phyloP scores from a whole-genome alignment of 2,797 vertebrate species.

The Melanotaenia boesemani region DNA sequence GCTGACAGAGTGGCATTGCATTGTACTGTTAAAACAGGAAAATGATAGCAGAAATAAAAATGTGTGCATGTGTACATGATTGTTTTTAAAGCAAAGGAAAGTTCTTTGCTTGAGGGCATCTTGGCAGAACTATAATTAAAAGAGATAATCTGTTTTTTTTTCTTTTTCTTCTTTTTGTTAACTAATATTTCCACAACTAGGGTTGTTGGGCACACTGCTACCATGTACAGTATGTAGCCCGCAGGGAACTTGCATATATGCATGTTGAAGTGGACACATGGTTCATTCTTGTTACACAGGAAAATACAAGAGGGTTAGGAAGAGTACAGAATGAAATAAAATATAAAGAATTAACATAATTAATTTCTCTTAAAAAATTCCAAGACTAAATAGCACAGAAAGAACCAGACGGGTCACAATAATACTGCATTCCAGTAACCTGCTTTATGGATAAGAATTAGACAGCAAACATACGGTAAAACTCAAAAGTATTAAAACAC shows the following conservation, averaged over 20 bases:
- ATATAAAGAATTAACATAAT: not conserved
- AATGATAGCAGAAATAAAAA: conserved; percentile 2
- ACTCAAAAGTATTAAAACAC: not conserved
- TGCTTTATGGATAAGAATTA: not conserved
- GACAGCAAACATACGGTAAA: not conserved
- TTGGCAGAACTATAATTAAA: too few relatives aligned
- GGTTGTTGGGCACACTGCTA: not conserved
- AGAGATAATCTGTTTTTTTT: not conserved
- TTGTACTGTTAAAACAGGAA: conserved; percentile 79
- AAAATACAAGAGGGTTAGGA: not conserved
- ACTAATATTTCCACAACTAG: not conserved
- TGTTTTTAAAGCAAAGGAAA: not conserved
- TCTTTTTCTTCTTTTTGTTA: not conserved
- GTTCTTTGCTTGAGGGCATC: not conserved
- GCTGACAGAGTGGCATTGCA: conserved; percentile 91
- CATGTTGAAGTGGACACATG: not conserved
- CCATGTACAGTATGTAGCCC: not conserved
- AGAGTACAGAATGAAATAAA: not conserved
- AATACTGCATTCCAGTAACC: not conserved
- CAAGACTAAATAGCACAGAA: not conserved
- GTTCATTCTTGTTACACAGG: not conserved
- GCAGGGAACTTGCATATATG: not conserved
- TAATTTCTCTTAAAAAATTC: not conserved
- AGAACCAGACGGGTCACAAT: not conserved
- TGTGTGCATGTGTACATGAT: not conserved